Evolutionary conservation across 2,113 vertebrate genomes (phyloP).

Genomic region (Cryptomyrus ogoouensis): DNA sequence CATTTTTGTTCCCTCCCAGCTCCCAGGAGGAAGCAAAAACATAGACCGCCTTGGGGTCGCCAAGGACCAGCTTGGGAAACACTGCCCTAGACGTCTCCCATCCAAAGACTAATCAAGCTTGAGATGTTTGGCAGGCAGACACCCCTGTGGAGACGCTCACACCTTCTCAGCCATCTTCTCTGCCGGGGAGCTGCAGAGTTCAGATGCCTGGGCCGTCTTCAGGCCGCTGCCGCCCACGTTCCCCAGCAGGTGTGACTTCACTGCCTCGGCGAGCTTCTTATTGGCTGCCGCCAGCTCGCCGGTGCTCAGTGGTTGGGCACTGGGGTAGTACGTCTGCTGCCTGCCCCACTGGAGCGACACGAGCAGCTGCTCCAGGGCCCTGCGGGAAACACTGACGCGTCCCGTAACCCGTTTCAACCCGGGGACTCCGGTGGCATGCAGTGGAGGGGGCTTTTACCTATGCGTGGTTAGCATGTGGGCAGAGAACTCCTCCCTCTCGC

Average conservation of each 20-base stretch:
- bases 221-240: slow-evolving; percentile 53
- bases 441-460: slow-evolving; percentile 58
- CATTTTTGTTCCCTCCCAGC: background rate
- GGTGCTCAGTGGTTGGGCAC: slow-evolving; percentile 73
- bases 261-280: slow-evolving; percentile 74
- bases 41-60: background rate
- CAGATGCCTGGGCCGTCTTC: slow-evolving; percentile 53
- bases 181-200: slow-evolving; percentile 81
- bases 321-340: slow-evolving; percentile 83
- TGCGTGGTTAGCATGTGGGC: slow-evolving; percentile 81
- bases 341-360: slow-evolving; percentile 92
- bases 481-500: slow-evolving; percentile 81
- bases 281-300: slow-evolving; percentile 79
- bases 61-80: background rate
- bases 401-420: background rate
- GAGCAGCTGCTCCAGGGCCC: slow-evolving; percentile 83
- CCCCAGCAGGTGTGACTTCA: slow-evolving; percentile 84
- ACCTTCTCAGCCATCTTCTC: slow-evolving; percentile 98
- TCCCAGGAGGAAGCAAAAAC: background rate
- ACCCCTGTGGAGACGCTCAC: background rate
- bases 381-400: slow-evolving; percentile 39
- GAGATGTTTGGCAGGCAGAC: background rate
- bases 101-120: background rate
- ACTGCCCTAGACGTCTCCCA: background rate
- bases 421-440: background rate